Percentiles rank a stretch among this genome's conserved stretches.
phyloP scores from a whole-genome alignment of 92 coral and sea anemone genomes.

The Palythoa grandis region DNA sequence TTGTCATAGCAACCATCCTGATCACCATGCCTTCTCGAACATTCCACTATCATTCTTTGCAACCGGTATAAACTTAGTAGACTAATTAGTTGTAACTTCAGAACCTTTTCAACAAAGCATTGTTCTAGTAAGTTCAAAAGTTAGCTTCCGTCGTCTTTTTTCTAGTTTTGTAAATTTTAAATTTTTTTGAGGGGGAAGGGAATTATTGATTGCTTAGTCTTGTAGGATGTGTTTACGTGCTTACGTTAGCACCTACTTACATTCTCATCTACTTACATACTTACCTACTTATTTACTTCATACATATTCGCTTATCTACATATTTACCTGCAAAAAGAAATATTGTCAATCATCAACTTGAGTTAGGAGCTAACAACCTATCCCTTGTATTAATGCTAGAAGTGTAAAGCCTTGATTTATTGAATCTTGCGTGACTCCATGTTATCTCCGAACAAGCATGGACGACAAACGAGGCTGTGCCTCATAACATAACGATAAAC shows the following conservation, averaged over 20 bases:
- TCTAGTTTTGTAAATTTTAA: neutral
- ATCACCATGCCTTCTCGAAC: slow-evolving; percentile 35
- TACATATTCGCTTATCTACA: neutral
- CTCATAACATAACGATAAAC: neutral
- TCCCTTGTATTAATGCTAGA: no score
- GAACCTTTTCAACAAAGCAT: neutral
- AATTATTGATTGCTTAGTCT: neutral
- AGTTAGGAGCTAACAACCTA: no score
- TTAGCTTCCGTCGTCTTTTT: neutral
- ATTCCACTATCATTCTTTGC: neutral
- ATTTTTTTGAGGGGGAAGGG: neutral
- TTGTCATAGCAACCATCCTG: slow-evolving; percentile 30
- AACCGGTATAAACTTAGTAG: neutral
- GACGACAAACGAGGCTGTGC: neutral
- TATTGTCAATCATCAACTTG: neutral
- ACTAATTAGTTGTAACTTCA: neutral
- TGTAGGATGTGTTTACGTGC: neutral
- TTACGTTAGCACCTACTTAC: neutral
- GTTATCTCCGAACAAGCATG: neutral
- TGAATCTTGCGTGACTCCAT: neutral
- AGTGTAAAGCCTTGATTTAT: no score
- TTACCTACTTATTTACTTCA: slow-evolving; percentile 14
- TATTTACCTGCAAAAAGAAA: neutral
- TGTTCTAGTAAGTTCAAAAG: neutral
- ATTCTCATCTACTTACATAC: neutral